Evolutionary conservation across 2,797 vertebrate genomes (phyloP).

Genomic region (Halcyon leucocephala): DNA sequence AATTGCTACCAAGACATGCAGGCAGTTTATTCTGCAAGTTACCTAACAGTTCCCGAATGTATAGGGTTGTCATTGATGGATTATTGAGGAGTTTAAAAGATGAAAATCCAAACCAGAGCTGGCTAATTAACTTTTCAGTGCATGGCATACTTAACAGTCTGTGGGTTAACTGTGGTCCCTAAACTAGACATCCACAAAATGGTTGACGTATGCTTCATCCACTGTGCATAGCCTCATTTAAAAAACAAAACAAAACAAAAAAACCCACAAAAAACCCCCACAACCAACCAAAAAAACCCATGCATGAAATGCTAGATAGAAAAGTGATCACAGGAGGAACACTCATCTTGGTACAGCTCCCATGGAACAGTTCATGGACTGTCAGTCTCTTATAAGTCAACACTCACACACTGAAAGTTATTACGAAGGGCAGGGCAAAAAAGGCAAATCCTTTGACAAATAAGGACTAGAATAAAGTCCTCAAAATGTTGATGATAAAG

Average conservation of each 20-base stretch:
- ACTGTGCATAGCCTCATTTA: neutral
- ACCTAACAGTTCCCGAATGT: neutral
- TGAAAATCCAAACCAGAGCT: neutral
- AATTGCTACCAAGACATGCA: neutral
- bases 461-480: neutral
- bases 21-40: neutral
- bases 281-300: no score
- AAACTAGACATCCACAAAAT: neutral
- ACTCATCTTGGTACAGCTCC: neutral
- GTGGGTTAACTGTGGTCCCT: neutral
- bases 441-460: neutral
- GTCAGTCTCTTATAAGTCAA: neutral
- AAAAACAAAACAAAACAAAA: neutral
- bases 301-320: neutral
- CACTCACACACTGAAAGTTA: neutral
- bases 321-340: neutral
- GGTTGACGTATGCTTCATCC: neutral
- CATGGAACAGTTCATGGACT: neutral
- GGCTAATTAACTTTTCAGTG: neutral
- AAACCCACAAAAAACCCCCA: neutral
- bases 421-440: neutral
- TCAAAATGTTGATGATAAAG: neutral
- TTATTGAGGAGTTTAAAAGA: neutral
- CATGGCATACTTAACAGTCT: neutral
- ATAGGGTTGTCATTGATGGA: neutral